Evolutionary conservation across 53 echinoderm and acorn worm genomes (phyloP).

Genomic region (Paracentrotus lividus): DNA sequence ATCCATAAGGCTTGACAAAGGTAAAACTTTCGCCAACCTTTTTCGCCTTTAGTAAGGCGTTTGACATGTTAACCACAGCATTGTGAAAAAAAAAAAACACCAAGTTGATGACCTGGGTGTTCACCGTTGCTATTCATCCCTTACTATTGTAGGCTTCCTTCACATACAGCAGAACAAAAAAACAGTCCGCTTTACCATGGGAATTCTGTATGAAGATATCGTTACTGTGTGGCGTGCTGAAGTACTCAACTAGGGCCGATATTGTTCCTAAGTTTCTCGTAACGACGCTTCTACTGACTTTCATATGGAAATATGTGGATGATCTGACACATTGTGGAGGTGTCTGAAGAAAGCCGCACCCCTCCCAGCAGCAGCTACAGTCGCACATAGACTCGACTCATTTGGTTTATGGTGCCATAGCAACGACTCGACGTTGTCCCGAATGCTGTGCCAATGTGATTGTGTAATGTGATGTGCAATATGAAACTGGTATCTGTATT

Average conservation of each 20-base stretch:
- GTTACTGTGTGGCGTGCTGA: conserved; percentile 68
- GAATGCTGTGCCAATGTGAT: background rate
- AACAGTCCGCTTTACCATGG: conserved; percentile 56
- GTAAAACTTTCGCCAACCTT: background rate
- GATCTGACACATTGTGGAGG: background rate
- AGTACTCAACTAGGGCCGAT: conserved; percentile 68
- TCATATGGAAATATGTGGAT: background rate
- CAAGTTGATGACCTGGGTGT: conserved; percentile 66
- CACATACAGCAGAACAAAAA: conserved; percentile 37
- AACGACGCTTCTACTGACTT: conserved; percentile 51
- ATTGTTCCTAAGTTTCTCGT: background rate
- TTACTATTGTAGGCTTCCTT: conserved; percentile 67
- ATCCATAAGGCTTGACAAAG: conserved; percentile 54
- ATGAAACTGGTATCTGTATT: too few species aligned
- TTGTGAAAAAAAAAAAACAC: background rate
- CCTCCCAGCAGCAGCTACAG: background rate
- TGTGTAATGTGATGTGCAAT: background rate
- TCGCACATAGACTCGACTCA: background rate
- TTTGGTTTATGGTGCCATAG: background rate
- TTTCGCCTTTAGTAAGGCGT: too few species aligned
- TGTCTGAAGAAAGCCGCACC: background rate
- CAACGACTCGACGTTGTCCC: background rate
- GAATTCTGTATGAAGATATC: background rate
- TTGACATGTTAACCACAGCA: conserved; percentile 54
- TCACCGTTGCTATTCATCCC: conserved; percentile 27